Evolutionary conservation across 2,888 invertebrate genomes (phyloP).

Genomic region (Nomada ruficornis): DNA sequence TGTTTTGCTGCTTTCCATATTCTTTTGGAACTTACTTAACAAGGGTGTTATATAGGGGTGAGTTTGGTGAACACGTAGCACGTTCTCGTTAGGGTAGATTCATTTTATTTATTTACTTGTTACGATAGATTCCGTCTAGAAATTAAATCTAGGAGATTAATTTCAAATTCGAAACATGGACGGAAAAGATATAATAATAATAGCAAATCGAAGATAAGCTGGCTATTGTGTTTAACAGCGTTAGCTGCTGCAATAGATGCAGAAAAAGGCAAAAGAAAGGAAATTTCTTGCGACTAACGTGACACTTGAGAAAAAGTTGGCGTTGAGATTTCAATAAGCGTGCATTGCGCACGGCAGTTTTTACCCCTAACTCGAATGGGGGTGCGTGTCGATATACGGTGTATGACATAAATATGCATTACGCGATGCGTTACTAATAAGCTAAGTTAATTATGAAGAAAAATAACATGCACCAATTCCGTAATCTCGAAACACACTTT

Average conservation of each 20-base stretch:
- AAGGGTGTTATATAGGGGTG: neutral
- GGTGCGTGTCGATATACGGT: slow-evolving; percentile 55
- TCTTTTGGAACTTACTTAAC: neutral
- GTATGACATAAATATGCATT: slow-evolving; percentile 74
- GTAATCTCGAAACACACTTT: slow-evolving; percentile 70
- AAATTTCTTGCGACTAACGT: neutral
- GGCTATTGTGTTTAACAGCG: neutral
- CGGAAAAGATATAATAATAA: too few relatives aligned
- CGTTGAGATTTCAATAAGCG: neutral
- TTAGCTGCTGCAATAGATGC: neutral
- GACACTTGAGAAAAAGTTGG: neutral
- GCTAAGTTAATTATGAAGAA: slow-evolving; percentile 66
- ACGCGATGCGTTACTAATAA: slow-evolving; percentile 69
- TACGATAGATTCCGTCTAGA: too few relatives aligned
- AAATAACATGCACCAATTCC: slow-evolving; percentile 55
- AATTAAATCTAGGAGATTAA: too few relatives aligned
- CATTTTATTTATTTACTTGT: too few relatives aligned
- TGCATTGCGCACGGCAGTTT: neutral
- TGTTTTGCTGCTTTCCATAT: neutral
- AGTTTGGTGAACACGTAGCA: too few relatives aligned
- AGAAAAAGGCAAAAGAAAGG: neutral
- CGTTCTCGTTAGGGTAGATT: too few relatives aligned
- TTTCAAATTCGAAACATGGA: too few relatives aligned
- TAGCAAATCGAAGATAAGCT: neutral
- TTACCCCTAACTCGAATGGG: slow-evolving; percentile 3